A percentile compares a stretch with the other conserved stretches of the same genome.
These are phyloP conservation scores for Drosophila truncata DNA, from an alignment of 1,140 invertebrate genomes.

Conservation along the genomic window DNA sequence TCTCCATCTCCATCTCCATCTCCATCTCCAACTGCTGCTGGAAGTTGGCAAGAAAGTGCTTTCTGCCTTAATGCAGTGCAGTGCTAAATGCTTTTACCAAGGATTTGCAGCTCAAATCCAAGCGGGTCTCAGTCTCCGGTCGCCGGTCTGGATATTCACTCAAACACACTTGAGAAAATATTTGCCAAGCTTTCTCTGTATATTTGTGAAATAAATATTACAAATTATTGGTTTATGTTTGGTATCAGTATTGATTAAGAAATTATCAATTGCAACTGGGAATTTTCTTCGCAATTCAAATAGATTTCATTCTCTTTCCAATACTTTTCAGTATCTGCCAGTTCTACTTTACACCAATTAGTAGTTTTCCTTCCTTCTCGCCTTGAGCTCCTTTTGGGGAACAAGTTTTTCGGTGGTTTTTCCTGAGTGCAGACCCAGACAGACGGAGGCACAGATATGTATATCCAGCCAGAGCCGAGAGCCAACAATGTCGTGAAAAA, in stretches of 20 bases:
- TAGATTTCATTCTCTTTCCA: no score
- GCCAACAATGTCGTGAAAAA: slow-evolving; percentile 74
- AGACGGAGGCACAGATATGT: slow-evolving; percentile 28
- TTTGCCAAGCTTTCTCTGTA: not conserved
- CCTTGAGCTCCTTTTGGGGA: slow-evolving; percentile 2
- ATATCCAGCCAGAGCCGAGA: slow-evolving; percentile 47
- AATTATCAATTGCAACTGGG: not conserved
- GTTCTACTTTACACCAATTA: not conserved
- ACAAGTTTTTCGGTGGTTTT: slow-evolving; percentile 32
- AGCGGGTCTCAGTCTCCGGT: slow-evolving; percentile 20
- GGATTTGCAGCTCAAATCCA: slow-evolving; percentile 74
- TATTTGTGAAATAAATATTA: not conserved
- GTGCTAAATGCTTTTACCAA: slow-evolving; percentile 81
- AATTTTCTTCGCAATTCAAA: not conserved
- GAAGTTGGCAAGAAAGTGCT: slow-evolving; percentile 54
- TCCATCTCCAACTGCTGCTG: slow-evolving; percentile 8
- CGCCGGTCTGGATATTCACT: slow-evolving; percentile 20
- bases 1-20: slow-evolving; percentile 18
- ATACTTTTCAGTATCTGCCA: not conserved
- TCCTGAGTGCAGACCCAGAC: slow-evolving; percentile 35
- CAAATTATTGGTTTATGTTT: not conserved
- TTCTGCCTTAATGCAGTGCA: slow-evolving; percentile 73
- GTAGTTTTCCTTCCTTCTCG: not conserved
- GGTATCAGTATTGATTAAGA: no score
- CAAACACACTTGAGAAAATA: slow-evolving; percentile 38